Evolutionary conservation across 2,888 invertebrate species (phyloP).

Genomic region (Tachina fera): DNA sequence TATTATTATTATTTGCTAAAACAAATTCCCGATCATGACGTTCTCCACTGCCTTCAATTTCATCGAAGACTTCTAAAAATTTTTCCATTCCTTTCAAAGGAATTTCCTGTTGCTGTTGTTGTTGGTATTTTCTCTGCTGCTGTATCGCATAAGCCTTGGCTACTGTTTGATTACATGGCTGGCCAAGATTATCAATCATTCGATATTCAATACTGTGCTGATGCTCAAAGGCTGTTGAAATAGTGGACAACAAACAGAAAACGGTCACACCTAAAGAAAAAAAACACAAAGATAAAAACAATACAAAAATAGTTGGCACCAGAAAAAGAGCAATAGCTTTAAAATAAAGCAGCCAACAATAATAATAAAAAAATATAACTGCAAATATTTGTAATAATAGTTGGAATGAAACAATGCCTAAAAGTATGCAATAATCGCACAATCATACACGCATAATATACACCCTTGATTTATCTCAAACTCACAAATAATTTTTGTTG

Average conservation of each 20-base stretch:
- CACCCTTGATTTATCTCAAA: neutral
- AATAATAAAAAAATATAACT: slow-evolving; percentile 31
- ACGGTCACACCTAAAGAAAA: slow-evolving; percentile 82
- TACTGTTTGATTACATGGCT: slow-evolving; percentile 77
- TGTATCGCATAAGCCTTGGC: slow-evolving; percentile 70
- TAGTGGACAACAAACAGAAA: slow-evolving; percentile 86
- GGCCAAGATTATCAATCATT: slow-evolving; percentile 78
- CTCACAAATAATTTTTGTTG: neutral
- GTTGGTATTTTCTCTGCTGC: slow-evolving; percentile 18
- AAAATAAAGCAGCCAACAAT: slow-evolving; percentile 31
- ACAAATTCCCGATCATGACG: slow-evolving; percentile 44
- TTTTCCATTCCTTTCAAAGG: slow-evolving; percentile 47
- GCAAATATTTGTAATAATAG: slow-evolving; percentile 44
- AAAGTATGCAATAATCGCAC: slow-evolving; percentile 47
- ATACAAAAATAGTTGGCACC: slow-evolving; percentile 35
- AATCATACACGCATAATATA: neutral
- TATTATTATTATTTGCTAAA: slow-evolving; percentile 33
- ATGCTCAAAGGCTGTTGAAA: slow-evolving; percentile 88
- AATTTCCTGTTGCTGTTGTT: slow-evolving; percentile 27
- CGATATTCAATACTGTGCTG: slow-evolving; percentile 78
- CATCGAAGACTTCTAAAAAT: slow-evolving; percentile 54
- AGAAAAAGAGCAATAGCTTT: slow-evolving; percentile 18
- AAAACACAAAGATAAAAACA: neutral
- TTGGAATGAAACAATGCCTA: slow-evolving; percentile 31
- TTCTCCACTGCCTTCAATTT: slow-evolving; percentile 55